These are phyloP conservation scores for Erythrocercus mccallii DNA, from an alignment of 2,113 vertebrate genomes.

Conservation along the genomic window DNA sequence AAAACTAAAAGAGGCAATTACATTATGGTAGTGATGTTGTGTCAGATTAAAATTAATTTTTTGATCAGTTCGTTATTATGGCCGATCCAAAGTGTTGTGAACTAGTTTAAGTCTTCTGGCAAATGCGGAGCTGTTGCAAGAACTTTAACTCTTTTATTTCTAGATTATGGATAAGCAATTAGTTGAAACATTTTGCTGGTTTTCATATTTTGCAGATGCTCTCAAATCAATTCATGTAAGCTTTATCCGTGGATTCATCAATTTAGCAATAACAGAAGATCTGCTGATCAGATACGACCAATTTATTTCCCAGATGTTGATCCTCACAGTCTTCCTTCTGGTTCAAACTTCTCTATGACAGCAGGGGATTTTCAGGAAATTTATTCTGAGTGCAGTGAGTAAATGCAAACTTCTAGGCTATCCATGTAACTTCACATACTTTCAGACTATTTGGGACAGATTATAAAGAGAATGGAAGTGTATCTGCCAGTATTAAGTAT, in stretches of 20 bases:
- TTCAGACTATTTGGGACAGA: neutral
- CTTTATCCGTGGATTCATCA: slow-evolving; percentile 99
- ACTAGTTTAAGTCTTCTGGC: neutral
- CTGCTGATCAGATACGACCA: slow-evolving; percentile 90
- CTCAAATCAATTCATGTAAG: slow-evolving; percentile 87
- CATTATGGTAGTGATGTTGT: neutral
- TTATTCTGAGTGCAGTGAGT: slow-evolving; percentile 89
- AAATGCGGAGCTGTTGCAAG: neutral
- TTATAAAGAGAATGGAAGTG: neutral
- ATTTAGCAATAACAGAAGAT: slow-evolving; percentile 97
- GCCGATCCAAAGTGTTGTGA: neutral
- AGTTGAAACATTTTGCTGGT: slow-evolving; percentile 39
- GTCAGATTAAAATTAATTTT: neutral
- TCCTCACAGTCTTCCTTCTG: slow-evolving; percentile 88
- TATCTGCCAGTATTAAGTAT: neutral
- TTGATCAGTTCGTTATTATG: neutral
- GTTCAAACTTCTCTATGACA: slow-evolving; percentile 97
- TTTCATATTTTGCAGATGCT: slow-evolving; percentile 87
- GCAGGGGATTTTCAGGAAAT: slow-evolving; percentile 98
- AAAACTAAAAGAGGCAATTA: neutral
- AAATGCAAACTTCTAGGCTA: neutral
- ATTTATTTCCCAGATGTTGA: slow-evolving; percentile 94
- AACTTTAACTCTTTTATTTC: neutral
- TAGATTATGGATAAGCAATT: neutral
- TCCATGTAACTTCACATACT: neutral